Conservation (phyloP, 2,888 invertebrate genomes). For the Odiellus spinosus region DNA sequence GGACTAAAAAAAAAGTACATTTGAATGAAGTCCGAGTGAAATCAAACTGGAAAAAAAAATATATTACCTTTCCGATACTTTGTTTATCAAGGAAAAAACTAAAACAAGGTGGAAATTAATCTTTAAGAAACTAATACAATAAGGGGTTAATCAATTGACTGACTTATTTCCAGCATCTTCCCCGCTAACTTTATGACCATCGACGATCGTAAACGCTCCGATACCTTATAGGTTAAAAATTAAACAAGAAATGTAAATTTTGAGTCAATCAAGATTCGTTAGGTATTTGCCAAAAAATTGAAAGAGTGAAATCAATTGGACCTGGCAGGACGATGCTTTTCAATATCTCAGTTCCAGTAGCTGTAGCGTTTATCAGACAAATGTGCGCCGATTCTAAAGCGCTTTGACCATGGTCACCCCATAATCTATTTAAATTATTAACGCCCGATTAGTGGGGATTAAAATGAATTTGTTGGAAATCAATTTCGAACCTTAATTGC, state of each 20-base stretch:
- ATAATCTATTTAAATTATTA: constrained; percentile 44
- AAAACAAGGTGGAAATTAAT: constrained; percentile 18
- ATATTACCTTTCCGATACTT: constrained; percentile 48
- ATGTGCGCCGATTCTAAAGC: constrained; percentile 74
- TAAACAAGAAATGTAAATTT: constrained; percentile 6
- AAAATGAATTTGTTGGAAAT: too few species aligned
- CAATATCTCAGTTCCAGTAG: constrained; percentile 81
- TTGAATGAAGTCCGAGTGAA: too few species aligned
- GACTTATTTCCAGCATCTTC: constrained; percentile 90
- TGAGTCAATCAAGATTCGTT: constrained; percentile 25
- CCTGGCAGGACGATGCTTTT: constrained; percentile 92
- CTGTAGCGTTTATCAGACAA: constrained; percentile 83
- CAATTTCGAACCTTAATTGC: too few species aligned
- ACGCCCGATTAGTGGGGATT: too few species aligned
- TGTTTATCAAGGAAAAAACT: constrained; percentile 79
- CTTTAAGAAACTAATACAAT: not conserved
- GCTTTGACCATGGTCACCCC: constrained; percentile 96
- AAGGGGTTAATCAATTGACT: constrained; percentile 17
- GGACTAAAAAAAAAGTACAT: constrained; percentile 31
- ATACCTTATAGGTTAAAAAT: constrained; percentile 34
- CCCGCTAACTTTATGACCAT: constrained; percentile 67
- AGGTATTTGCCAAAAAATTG: not conserved
- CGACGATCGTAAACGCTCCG: constrained; percentile 79
- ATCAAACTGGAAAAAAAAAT: too few species aligned
- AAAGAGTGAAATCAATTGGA: not conserved